Base-by-base conservation (phyloP, 2,797 vertebrate genomes). In the Avahi laniger region DNA sequence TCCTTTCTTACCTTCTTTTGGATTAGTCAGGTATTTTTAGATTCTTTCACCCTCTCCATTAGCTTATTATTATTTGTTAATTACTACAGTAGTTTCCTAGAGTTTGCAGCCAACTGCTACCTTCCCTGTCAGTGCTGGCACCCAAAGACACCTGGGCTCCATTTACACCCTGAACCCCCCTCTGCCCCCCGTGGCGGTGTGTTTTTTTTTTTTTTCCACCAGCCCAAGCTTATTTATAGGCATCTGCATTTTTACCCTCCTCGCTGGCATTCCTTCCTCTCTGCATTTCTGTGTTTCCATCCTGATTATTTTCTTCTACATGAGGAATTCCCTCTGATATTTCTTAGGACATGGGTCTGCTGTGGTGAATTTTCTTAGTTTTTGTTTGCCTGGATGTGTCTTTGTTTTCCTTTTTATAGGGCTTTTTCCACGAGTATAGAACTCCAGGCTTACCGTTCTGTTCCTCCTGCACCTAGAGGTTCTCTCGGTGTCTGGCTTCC, bases 161-260 rank as follows among this genome's bases (percentile, higher is more conserved):
- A 17, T 65, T 7, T 28, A 15, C 17, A 9, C 7, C 35, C 20
- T 54, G 52, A 22, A 24, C 20, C 20, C 52, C 35, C 65, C 17
- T 12, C 6, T 0, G 7, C 67, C 22, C 33, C 6, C 2, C 0
- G 7, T 9, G 8, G 17, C 8, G 18, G 4, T 67, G 13, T 67
- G 65, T n/a, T 13, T n/a, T 67, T 20, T 41, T 41, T 41, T 41
- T 43, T 43, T 43, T 43, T 43, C 41, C n/a, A 35, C 65, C 22
- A 35, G 20, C 10, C 35, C 35, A 4, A 22, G 9, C 20, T 69
- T 22, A 24, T 12, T 11, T 38, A 15, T 35, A 67, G 18, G 4
- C 67, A 24, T 7, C 67, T 69, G 4, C 35, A 9, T 22, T 17
- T 17, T 69, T 11, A 38, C 35, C 65, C 65, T 35, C n/a, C 33